Percentiles rank a stretch among this genome's conserved stretches.
Conservation (phyloP, 2,113 vertebrate species). For the Caranx ignobilis region DNA sequence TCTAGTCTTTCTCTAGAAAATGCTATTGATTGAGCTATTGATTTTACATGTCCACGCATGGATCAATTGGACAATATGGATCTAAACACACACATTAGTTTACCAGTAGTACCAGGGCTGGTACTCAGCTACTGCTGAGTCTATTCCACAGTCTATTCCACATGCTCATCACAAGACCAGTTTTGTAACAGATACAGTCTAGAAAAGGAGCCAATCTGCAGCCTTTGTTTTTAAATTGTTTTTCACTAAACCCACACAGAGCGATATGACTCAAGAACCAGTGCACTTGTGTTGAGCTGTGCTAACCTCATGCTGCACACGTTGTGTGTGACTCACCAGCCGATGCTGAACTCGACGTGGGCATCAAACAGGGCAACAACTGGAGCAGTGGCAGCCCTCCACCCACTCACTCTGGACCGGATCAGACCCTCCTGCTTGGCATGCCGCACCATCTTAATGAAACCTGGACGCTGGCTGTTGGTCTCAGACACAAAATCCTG, state of each 20-base stretch:
- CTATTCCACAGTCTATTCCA: background rate
- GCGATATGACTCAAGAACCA: slow-evolving; percentile 42
- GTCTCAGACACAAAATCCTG: slow-evolving; percentile 90
- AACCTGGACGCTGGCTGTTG: slow-evolving; percentile 89
- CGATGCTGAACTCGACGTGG: slow-evolving; percentile 95
- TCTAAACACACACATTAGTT: background rate
- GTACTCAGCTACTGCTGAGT: background rate
- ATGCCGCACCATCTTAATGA: slow-evolving; percentile 95
- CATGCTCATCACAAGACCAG: background rate
- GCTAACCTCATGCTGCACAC: slow-evolving; percentile 22
- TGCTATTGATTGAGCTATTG: background rate
- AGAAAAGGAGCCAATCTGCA: background rate
- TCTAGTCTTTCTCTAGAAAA: background rate
- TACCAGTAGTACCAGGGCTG: background rate
- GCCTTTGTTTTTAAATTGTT: slow-evolving; percentile 33
- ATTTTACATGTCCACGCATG: background rate
- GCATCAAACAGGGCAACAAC: slow-evolving; percentile 98
- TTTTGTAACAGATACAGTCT: background rate
- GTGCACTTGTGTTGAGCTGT: slow-evolving; percentile 17
- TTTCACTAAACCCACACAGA: slow-evolving; percentile 43
- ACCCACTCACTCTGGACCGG: slow-evolving; percentile 95
- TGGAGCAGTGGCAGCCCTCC: slow-evolving; percentile 92
- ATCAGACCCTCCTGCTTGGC: slow-evolving; percentile 95
- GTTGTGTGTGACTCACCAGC: slow-evolving; percentile 88
- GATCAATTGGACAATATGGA: background rate